Base-by-base conservation (phyloP, 64 coral and sea anemone genomes). In the Porites lutea region DNA sequence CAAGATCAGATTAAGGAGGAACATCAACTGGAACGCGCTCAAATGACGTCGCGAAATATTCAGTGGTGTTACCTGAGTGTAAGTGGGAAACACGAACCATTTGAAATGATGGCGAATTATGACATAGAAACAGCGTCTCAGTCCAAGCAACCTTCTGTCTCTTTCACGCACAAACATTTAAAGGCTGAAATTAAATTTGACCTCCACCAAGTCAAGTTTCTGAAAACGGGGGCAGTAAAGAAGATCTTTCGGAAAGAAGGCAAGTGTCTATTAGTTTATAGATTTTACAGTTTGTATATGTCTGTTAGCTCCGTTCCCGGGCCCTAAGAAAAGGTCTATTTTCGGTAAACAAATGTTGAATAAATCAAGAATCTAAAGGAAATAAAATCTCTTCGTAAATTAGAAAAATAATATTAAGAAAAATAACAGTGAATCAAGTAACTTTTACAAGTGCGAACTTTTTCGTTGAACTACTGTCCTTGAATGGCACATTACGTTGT, bases 121-220 rank as follows among this genome's bases (percentile, higher is more conserved):
- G 62, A 82, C 13, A 82, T 82, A 4, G 79, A 82, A 61, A 59
- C 55, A 65, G 79, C 79, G 16, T 64, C 9, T 22, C 79, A 82
- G 62, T 16, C 27, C 5, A 82, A 82, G 18, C n/a, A 45, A 2
- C 19, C 53, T 45, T 62, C 27, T 18, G 79, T 82, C 23, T 59
- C 21, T 20, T 82, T 82, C 62, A 65, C 22, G 3, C 55, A 62
- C 37, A 65, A 64, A 23, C 46, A 65, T 37, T 59, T 61, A 23
- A 14, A 82, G 5, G 55, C 37, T 3, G 15, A 47, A 18, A 82
- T 82, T 15, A n/a, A 16, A 13, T 82, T 82, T 64, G 79, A 20
- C 3, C 22, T 2, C 10, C 6, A 62, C 46, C 4, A 23, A 23
- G 79, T 62, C 55, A 82, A 19, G 44, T 62, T 62, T 43, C 18